Conservation (phyloP, 37 sponge, comb jelly and placozoan genomes). For the Oscarella lobularis region DNA sequence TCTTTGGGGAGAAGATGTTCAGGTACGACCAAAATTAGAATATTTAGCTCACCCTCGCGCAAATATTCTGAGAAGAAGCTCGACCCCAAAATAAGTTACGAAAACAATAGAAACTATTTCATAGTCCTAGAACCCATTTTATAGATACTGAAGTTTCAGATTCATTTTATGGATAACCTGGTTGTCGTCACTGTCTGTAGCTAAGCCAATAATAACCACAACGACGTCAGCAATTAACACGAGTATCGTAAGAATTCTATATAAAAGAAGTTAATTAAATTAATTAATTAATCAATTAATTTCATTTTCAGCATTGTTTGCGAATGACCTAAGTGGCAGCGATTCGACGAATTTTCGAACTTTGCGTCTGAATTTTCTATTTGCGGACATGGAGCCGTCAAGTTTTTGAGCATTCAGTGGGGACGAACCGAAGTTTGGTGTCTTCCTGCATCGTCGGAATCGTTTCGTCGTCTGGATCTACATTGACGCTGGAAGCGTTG, state of each 20-base stretch:
- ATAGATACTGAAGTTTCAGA: background rate
- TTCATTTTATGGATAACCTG: background rate
- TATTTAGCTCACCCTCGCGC: slow-evolving; percentile 31
- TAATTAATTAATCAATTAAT: too few species aligned
- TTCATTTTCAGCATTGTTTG: too few species aligned
- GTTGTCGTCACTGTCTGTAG: background rate
- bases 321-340: background rate
- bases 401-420: too few species aligned
- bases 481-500: too few species aligned
- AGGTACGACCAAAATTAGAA: background rate
- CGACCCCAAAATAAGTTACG: slow-evolving; percentile 17
- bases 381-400: too few species aligned
- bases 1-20: background rate
- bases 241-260: slow-evolving; percentile 2
- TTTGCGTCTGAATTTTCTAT: too few species aligned
- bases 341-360: background rate
- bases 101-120: slow-evolving; percentile 23
- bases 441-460: too few species aligned
- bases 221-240: slow-evolving; percentile 12
- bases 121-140: slow-evolving; percentile 6
- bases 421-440: too few species aligned
- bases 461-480: too few species aligned
- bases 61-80: slow-evolving; percentile 21
- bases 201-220: slow-evolving; percentile 5
- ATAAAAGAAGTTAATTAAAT: too few species aligned